Evolutionary conservation across 2,797 vertebrate genomes (phyloP), one percentile per base, ranked within the genome.

Genomic region (Urosaurus nigricauda): DNA sequence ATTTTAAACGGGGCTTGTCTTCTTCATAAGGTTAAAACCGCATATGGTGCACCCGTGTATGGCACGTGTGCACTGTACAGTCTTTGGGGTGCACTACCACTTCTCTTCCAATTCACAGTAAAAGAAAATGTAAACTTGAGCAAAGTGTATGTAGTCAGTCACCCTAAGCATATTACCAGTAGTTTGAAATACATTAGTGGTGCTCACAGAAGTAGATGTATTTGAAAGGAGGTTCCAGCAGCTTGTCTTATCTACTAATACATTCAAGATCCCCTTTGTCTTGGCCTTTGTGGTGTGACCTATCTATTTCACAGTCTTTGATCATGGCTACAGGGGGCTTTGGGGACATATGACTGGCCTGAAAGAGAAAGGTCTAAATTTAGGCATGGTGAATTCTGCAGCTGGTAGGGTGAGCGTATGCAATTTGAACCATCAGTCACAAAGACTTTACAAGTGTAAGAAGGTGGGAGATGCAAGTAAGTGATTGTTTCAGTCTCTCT

Each of bases 361-460:
- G 94, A 95, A 94, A 96, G 93, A 87, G 92, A 92, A 88, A 91
- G 85, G 87, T 96, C 97, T 97, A 97, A 97, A 97, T 96, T 97
- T 97, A 97, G 97, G 93, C 93, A 91, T 93, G 86, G 95, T 94
- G 79, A 90, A 95, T 89, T 96, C 96, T 96, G 88, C 90, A 90
- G 93, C 91, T 94, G 89, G 70, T 91, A 92, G 90, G 93, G 91
- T 86, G 87, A 43, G 79, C 94, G 95, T 96, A 92, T 94, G 85
- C 95, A 93, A 94, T 88, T 90, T 89, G 90, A 29, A 17, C 56
- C 92, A 91, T 95, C 93, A 93, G 85, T 93, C 90, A 89, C 93
- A 82, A 90, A 92, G 92, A 91, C 83, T 88, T 87, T 93, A 86
- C 87, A 93, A 86, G 0, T 68, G 53, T 91, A 93, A 85, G 90